A percentile compares a stretch with the other conserved stretches of the same genome.
phyloP scores from a whole-genome alignment of 1,140 invertebrate species.

The Sitophilus oryzae region DNA sequence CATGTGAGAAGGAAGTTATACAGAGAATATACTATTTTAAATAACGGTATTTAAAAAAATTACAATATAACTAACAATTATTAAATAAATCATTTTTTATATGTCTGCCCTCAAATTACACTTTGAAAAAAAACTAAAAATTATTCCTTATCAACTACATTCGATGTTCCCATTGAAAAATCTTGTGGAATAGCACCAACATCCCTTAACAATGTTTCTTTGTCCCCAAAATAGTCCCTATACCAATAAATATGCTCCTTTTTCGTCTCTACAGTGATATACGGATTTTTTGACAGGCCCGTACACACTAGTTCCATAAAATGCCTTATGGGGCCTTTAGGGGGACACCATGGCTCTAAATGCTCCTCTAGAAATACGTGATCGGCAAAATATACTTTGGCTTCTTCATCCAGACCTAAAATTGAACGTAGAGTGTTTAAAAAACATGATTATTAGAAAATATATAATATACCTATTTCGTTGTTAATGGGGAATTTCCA shows the following conservation, averaged over 20 bases:
- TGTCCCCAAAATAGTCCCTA: constrained; percentile 81
- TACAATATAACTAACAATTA: too few relatives aligned
- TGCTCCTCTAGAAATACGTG: constrained; percentile 90
- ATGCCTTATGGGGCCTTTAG: constrained; percentile 80
- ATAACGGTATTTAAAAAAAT: too few relatives aligned
- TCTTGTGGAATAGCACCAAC: constrained; percentile 48
- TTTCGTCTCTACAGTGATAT: constrained; percentile 82
- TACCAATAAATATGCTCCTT: constrained; percentile 90
- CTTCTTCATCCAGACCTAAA: constrained; percentile 72
- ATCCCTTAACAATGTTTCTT: constrained; percentile 67
- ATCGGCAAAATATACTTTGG: constrained; percentile 76
- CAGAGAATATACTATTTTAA: too few relatives aligned
- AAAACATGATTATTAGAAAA: constrained; percentile 31
- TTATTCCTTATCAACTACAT: too few relatives aligned
- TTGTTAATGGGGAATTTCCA: constrained; percentile 98
- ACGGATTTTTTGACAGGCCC: constrained; percentile 93
- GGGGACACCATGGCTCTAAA: constrained; percentile 83
- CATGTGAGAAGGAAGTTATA: too few relatives aligned
- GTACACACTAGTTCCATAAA: constrained; percentile 96
- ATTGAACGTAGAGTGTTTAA: too few relatives aligned
- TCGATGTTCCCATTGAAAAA: too few relatives aligned
- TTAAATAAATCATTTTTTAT: too few relatives aligned
- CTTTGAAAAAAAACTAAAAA: too few relatives aligned
- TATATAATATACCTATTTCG: constrained; percentile 71
- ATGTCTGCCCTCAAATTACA: too few relatives aligned